These are phyloP conservation scores for Heliconius cydno DNA, from an alignment of 2,888 invertebrate genomes.

Conservation along the genomic window DNA sequence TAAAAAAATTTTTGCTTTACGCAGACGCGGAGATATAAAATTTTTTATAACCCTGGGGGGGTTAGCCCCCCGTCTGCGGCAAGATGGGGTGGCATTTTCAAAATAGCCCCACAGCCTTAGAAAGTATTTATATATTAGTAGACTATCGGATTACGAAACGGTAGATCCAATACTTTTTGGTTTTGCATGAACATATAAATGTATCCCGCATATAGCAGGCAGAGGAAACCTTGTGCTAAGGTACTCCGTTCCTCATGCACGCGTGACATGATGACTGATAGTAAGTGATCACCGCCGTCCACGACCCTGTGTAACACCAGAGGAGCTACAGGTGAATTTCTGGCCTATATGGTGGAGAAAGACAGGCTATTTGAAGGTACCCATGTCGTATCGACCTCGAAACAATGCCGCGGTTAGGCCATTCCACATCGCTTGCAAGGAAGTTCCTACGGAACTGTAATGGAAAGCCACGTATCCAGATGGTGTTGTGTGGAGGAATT, in stretches of 20 bases:
- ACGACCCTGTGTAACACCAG: too few relatives aligned
- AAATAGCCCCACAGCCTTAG: constrained; percentile 15
- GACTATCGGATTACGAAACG: not conserved
- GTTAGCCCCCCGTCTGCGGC: constrained; percentile 51
- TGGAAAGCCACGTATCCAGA: too few relatives aligned
- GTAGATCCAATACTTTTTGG: not conserved
- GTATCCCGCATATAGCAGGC: not conserved
- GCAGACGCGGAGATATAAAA: constrained; percentile 68
- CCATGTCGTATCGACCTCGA: too few relatives aligned
- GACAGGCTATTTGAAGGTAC: too few relatives aligned
- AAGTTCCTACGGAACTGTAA: too few relatives aligned
- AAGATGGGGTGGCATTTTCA: constrained; percentile 23
- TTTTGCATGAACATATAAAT: not conserved
- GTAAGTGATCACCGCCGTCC: too few relatives aligned
- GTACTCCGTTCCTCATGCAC: not conserved
- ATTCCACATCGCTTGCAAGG: too few relatives aligned
- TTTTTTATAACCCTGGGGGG: constrained; percentile 59
- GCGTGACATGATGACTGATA: too few relatives aligned
- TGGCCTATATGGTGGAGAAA: too few relatives aligned
- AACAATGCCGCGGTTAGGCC: too few relatives aligned
- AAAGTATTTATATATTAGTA: not conserved
- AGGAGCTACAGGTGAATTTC: too few relatives aligned
- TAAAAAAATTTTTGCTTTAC: constrained; percentile 55
- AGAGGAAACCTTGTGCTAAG: not conserved
- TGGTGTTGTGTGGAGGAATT: not conserved